phyloP scores from a whole-genome alignment of 2,113 vertebrate species.

The Mandrillus leucophaeus region DNA sequence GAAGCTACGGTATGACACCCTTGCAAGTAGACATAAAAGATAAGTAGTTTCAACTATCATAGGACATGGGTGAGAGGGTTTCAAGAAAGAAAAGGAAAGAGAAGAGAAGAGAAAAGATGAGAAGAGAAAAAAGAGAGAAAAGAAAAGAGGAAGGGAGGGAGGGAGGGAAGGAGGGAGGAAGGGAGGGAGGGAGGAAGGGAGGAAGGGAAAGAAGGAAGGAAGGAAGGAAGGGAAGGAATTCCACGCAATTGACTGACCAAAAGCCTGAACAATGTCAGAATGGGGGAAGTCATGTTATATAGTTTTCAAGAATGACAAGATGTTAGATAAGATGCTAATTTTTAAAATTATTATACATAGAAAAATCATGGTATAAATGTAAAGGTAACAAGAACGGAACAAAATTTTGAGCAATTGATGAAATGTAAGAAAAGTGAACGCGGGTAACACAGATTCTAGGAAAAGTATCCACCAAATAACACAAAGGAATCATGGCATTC shows the following conservation, averaged over 20 bases:
- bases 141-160: no score
- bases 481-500: background rate
- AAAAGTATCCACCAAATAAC: background rate
- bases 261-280: background rate
- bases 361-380: background rate
- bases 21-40: background rate
- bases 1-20: background rate
- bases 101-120: no score
- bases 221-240: background rate
- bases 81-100: background rate
- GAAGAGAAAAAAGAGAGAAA: no score
- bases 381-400: background rate
- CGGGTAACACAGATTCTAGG: background rate
- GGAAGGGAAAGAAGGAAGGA: fast-evolving
- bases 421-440: background rate
- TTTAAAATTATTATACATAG: background rate
- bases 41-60: background rate
- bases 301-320: background rate
- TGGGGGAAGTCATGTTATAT: background rate
- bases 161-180: no score
- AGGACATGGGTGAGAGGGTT: background rate
- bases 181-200: fast-evolving
- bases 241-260: background rate
- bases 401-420: background rate
- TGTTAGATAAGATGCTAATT: background rate